Evolutionary conservation across 2,797 vertebrate species (phyloP).

Genomic region (Enteromius argenteus): DNA sequence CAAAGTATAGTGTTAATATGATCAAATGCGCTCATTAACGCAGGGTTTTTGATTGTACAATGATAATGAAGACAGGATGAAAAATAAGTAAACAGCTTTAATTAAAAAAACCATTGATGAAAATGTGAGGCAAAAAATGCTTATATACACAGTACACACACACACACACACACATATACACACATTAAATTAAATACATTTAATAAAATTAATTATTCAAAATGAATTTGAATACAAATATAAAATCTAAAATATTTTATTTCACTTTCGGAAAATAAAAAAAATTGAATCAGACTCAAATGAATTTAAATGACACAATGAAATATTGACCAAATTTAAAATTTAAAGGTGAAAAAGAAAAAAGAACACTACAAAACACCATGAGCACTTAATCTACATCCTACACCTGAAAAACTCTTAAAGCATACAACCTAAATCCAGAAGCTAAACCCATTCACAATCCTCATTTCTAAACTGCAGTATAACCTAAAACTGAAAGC

Average conservation of each 20-base stretch:
- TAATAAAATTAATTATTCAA: neutral
- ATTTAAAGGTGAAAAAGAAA: neutral
- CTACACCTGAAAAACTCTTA: neutral
- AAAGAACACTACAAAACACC: neutral
- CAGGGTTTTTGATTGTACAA: neutral
- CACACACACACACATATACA: neutral
- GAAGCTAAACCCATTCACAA: constrained; percentile 5
- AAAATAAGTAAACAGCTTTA: neutral
- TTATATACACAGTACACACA: neutral
- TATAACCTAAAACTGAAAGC: neutral
- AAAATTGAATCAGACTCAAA: neutral
- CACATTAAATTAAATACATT: neutral
- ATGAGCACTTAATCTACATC: neutral
- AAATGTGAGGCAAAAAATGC: neutral
- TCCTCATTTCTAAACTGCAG: neutral
- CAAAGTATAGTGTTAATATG: neutral
- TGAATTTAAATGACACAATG: neutral
- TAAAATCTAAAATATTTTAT: neutral
- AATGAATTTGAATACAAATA: neutral
- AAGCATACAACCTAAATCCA: neutral
- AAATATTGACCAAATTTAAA: neutral
- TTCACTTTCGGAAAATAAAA: too few species aligned
- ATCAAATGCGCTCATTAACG: neutral
- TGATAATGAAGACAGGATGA: neutral
- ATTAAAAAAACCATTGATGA: neutral